Percentiles rank a stretch among this genome's conserved stretches.
Conservation (phyloP, 2,888 invertebrate genomes). For the Thalpophila matura region DNA sequence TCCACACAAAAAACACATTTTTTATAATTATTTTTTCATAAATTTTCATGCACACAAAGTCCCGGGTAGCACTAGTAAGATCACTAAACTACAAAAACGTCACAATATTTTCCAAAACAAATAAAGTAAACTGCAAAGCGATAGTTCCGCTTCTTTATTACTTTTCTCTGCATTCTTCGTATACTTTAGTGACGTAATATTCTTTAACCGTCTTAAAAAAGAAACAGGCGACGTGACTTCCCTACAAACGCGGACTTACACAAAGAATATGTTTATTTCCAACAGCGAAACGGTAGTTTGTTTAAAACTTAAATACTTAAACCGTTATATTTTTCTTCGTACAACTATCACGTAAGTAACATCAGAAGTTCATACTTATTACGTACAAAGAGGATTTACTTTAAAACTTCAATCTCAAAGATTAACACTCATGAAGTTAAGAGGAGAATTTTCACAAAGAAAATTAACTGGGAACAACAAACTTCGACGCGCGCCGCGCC, state of each 20-base stretch:
- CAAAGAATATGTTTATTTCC: slow-evolving; percentile 52
- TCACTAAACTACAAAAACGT: too few relatives aligned
- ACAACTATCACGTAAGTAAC: slow-evolving; percentile 54
- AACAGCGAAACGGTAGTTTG: slow-evolving; percentile 30
- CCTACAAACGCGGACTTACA: slow-evolving; percentile 34
- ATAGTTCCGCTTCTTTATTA: slow-evolving; percentile 33
- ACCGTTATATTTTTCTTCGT: slow-evolving; percentile 47
- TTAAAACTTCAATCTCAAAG: slow-evolving; percentile 68
- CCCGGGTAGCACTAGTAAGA: too few relatives aligned
- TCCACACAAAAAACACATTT: too few relatives aligned
- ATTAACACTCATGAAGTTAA: slow-evolving; percentile 70
- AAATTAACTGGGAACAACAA: slow-evolving; percentile 67
- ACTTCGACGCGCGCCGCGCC: slow-evolving; percentile 56
- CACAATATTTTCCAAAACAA: slow-evolving; percentile 9
- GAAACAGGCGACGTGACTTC: slow-evolving; percentile 42
- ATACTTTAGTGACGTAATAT: slow-evolving; percentile 36
- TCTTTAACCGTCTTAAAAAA: slow-evolving; percentile 35
- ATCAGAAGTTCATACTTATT: slow-evolving; percentile 53
- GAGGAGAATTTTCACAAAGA: slow-evolving; percentile 70
- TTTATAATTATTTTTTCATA: too few relatives aligned
- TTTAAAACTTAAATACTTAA: slow-evolving; percentile 44
- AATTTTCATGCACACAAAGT: too few relatives aligned
- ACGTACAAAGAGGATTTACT: slow-evolving; percentile 54
- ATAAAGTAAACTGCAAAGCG: slow-evolving; percentile 17
- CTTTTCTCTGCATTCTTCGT: slow-evolving; percentile 26